These are phyloP conservation scores for Melangyna quadrimaculata DNA, from an alignment of 2,888 invertebrate genomes.

Conservation along the genomic window DNA sequence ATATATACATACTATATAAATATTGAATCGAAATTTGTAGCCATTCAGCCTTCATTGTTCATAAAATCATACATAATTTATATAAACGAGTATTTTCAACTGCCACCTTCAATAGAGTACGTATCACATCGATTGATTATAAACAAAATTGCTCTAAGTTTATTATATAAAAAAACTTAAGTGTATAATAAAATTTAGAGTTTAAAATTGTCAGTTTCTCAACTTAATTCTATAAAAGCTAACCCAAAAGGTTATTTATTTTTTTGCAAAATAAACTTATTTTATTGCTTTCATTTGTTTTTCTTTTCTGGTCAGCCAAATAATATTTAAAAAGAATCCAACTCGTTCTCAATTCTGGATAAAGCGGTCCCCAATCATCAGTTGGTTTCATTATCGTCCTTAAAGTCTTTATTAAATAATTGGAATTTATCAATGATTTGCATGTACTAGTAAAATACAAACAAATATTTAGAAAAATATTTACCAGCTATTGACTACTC, in stretches of 20 bases:
- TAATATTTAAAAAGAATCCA: constrained; percentile 84
- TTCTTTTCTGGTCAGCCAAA: constrained; percentile 80
- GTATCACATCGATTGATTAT: too few species aligned
- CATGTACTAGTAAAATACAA: not conserved
- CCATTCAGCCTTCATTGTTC: too few species aligned
- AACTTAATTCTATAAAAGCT: constrained; percentile 36
- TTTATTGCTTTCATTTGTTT: constrained; percentile 72
- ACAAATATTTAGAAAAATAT: not conserved
- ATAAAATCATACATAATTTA: too few species aligned
- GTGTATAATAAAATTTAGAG: not conserved
- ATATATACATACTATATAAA: too few species aligned
- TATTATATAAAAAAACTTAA: not conserved
- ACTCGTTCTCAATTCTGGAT: constrained; percentile 82
- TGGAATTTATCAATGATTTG: not conserved
- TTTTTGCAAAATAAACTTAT: constrained; percentile 77
- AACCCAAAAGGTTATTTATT: constrained; percentile 75
- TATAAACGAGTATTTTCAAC: too few species aligned
- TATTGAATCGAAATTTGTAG: too few species aligned
- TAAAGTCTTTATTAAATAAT: constrained; percentile 74
- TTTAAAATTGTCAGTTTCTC: not conserved
- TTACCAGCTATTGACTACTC: constrained; percentile 73
- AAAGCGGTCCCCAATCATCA: constrained; percentile 85
- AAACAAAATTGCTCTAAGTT: not conserved
- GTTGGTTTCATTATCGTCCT: constrained; percentile 82
- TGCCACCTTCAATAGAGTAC: too few species aligned